A percentile compares a stretch with the other conserved stretches of the same genome.
phyloP scores from a whole-genome alignment of 1,140 invertebrate species.

The Drosophila lacteicornis region DNA sequence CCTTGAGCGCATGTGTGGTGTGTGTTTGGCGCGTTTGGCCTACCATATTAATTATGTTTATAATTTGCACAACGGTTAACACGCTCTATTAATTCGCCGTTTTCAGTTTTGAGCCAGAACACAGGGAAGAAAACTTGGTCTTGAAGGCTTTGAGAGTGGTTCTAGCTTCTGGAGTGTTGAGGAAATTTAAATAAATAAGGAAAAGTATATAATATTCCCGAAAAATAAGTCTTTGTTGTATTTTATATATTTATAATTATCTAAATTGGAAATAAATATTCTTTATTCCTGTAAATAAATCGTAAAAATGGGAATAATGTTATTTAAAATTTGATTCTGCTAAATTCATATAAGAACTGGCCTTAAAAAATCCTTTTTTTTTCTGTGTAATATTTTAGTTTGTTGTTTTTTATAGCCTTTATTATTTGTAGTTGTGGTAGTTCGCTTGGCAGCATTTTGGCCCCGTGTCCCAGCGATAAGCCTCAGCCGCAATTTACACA shows the following conservation, averaged over 20 bases:
- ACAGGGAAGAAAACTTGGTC: constrained; percentile 9
- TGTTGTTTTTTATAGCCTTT: constrained; percentile 33
- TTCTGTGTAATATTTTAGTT: constrained; percentile 8
- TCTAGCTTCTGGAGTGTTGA: not conserved
- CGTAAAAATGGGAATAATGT: too few species aligned
- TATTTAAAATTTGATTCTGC: too few species aligned
- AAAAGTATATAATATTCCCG: too few species aligned
- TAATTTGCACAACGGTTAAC: constrained; percentile 84
- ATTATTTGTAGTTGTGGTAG: not conserved
- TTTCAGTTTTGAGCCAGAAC: constrained; percentile 17
- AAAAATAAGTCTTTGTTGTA: too few species aligned
- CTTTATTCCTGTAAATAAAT: too few species aligned
- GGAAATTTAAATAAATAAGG: too few species aligned
- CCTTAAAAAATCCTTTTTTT: not conserved
- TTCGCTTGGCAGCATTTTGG: constrained; percentile 43
- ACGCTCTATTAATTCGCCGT: constrained; percentile 80
- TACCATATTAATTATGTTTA: constrained; percentile 83
- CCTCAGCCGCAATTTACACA: constrained; percentile 77
- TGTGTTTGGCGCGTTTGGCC: constrained; percentile 44
- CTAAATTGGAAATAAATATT: too few species aligned
- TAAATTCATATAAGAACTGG: too few species aligned
- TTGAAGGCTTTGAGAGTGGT: not conserved
- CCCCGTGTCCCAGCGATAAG: constrained; percentile 63
- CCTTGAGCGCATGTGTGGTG: constrained; percentile 32
- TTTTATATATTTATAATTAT: too few species aligned